These are phyloP conservation scores for Xylocopa sonorina DNA, from an alignment of 1,140 invertebrate species.

Conservation along the genomic window DNA sequence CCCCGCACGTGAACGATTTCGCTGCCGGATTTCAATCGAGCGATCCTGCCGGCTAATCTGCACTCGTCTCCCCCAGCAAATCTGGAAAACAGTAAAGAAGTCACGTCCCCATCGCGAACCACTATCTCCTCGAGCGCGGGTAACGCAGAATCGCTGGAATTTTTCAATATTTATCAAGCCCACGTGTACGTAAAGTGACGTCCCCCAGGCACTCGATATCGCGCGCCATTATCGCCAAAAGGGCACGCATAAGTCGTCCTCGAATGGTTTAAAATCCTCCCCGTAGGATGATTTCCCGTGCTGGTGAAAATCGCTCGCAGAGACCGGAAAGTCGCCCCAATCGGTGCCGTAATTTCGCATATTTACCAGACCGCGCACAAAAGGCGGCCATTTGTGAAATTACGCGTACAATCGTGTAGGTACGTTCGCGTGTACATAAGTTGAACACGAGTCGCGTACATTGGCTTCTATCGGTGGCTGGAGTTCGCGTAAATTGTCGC, in stretches of 20 bases:
- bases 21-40: background rate
- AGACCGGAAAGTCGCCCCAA: constrained; percentile 43
- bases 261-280: background rate
- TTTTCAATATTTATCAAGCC: too few species aligned
- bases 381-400: constrained; percentile 59
- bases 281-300: constrained; percentile 6
- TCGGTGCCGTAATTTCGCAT: constrained; percentile 57
- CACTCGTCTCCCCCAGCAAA: background rate
- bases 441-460: constrained; percentile 14
- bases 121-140: too few species aligned
- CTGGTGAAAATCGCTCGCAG: constrained; percentile 45
- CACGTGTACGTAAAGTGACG: background rate
- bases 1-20: background rate
- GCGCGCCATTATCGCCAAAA: background rate
- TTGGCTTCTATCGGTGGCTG: background rate
- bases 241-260: background rate
- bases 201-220: background rate
- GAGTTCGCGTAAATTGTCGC: background rate
- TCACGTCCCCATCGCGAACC: background rate
- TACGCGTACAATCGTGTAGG: constrained; percentile 35
- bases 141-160: too few species aligned
- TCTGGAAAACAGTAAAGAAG: background rate
- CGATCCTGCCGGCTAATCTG: background rate
- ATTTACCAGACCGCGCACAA: constrained; percentile 53
- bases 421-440: background rate